Base-by-base conservation (phyloP, 2,797 vertebrate species). In the Serranus cabrilla region DNA sequence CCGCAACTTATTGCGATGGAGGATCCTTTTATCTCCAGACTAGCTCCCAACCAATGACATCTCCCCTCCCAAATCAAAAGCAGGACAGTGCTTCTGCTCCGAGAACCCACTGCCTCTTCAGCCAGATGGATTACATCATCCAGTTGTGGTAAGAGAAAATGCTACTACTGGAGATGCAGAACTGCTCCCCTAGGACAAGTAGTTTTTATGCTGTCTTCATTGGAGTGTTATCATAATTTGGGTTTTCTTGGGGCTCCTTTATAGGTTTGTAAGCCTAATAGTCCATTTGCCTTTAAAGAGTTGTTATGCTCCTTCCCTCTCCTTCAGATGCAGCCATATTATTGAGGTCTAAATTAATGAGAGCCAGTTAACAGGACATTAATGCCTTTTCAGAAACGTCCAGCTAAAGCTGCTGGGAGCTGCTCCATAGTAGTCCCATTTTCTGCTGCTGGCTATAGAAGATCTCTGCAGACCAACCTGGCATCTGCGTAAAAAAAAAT, bases 101-200 rank as follows among this genome's bases (percentile, higher is more conserved):
- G 65, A 52, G 56, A 81, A 52, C 37, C 58, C 20, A 16, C 67
- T 45, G 37, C 62, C 54, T 72, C 60, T 34, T 57, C 47, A 79
- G 77, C 56, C 78, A 75, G 65, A 80, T 58, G 63, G 58, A 74
- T 84, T 14, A 84, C 81, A 76, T 92, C 86, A 88, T 71, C 49
- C 46, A 76, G 43, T 18, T 83, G 82, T 66, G 83, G 90, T 89
- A 16, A 59, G 23, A 71, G 54, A 76, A 77, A 80, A 71, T 62
- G 65, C 81, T 73, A 37, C 85, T 81, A 21, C 81, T 73, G 63
- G 58, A 84, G 84, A 78, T 40, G 21, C 63, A 66, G 23, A 62
- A 27, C 78, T 57, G 47, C 45, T 61, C 57, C 47, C 23, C 2
- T 2, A 13, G 17, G 23, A 74, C 14, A 20, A 60, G 61, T n/a